Evolutionary conservation across 2,797 vertebrate genomes (phyloP).

Genomic region (Micromesistius poutassou): DNA sequence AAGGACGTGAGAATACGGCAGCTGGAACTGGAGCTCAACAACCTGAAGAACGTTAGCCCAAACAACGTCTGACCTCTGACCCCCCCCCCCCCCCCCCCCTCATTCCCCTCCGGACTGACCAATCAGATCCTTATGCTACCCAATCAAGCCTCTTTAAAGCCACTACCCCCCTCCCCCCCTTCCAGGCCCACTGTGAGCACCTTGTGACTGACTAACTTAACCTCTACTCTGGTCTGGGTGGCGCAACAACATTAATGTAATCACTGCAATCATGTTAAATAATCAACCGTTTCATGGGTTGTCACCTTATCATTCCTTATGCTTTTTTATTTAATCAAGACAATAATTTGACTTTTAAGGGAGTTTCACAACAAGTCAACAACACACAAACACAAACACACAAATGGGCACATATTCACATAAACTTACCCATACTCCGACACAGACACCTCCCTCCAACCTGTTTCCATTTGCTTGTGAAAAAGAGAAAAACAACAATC

Average conservation of each 20-base stretch:
- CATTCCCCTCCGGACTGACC: conserved; percentile 31
- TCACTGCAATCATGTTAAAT: conserved; percentile 26
- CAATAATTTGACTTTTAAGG: not conserved
- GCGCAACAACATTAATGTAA: conserved; percentile 34
- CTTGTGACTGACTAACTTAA: conserved; percentile 44
- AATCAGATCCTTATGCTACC: not conserved
- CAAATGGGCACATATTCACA: conserved; percentile 7
- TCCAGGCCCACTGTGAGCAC: conserved; percentile 7
- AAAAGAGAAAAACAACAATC: not conserved
- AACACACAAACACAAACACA: not conserved
- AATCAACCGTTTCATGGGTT: conserved; percentile 7
- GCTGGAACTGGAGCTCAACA: conserved; percentile 94
- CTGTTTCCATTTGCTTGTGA: not conserved
- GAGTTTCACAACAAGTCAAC: not conserved
- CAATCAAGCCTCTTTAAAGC: conserved; percentile 47
- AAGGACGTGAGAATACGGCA: conserved; percentile 92
- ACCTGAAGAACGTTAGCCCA: conserved; percentile 90
- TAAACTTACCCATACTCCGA: not conserved
- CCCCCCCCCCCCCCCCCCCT: conserved; percentile 52
- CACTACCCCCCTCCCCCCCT: conserved; percentile 40
- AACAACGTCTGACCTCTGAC: conserved; percentile 82
- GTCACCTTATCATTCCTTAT: not conserved
- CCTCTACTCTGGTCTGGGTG: conserved; percentile 36
- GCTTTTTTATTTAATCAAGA: not conserved
- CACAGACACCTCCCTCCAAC: conserved; percentile 8